Percentiles rank a stretch among this genome's conserved stretches.
Evolutionary conservation across 1,140 invertebrate genomes (phyloP).

Genomic region (Gryllus bimaculatus): DNA sequence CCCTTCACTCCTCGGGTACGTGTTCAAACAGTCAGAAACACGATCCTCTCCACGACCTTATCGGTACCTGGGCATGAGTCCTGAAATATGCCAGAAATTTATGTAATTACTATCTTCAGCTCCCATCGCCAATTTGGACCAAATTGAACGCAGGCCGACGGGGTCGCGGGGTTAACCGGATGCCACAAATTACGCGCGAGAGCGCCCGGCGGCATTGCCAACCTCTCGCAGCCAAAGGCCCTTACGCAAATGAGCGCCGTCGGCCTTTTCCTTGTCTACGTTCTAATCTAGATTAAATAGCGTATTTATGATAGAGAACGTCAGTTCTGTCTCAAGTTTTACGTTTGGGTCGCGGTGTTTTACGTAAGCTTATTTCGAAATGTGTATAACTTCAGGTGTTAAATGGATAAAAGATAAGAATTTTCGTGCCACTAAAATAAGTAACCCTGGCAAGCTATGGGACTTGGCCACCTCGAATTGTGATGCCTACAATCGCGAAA

Average conservation of each 20-base stretch:
- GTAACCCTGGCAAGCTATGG: no score
- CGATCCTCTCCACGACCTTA: neutral
- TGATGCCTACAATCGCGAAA: no score
- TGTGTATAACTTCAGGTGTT: no score
- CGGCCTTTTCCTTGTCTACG: no score
- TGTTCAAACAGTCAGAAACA: neutral
- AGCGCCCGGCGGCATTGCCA: neutral
- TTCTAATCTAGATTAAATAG: no score
- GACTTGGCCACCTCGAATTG: no score
- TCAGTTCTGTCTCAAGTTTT: no score
- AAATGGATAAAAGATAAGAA: no score
- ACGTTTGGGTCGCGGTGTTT: no score
- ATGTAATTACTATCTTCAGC: conserved; percentile 1
- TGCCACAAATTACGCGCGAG: neutral
- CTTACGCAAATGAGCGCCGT: neutral
- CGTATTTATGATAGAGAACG: no score
- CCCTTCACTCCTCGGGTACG: neutral
- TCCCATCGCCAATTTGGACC: neutral
- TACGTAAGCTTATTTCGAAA: no score
- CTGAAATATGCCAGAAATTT: neutral
- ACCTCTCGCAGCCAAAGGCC: neutral
- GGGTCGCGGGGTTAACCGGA: neutral
- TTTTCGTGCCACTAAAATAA: no score
- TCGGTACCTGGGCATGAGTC: neutral
- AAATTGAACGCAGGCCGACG: neutral